Evolutionary conservation across 2,113 vertebrate species (phyloP), one percentile per base, ranked within the genome.

Genomic region (Petrocephalus microphthalmus): DNA sequence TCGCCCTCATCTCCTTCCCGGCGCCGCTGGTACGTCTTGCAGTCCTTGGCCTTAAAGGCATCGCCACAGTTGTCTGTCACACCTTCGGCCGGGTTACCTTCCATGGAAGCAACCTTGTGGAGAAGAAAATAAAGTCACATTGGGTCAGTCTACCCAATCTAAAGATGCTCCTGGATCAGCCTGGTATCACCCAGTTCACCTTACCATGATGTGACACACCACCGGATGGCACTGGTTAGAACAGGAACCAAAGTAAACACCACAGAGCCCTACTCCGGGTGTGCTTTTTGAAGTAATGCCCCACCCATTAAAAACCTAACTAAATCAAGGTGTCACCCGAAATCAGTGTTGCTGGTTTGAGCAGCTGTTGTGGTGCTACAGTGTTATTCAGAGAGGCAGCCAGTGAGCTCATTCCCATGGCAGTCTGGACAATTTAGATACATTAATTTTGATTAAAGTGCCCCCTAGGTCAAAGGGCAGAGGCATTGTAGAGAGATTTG

Each of bases 1-100:
- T 97, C 97, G 3, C 95, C 97, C 84, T 96, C 94, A 74, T 95
- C 95, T 45, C 96, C 96, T 92, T 97, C 97, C 81, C 95, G 96
- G 57, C 93, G 96, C 86, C 96, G 96, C 91, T 96, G 97, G 92
- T 95, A 98, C 33, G 95, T 97, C 94, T 97, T 97, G 91, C 96
- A 96, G 90, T 98, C 97, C 93, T 99, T 99, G 89, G 95, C 96
- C 92, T 97, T 95, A 88, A 97, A 96, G 92, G 97, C 96, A 85
- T 97, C 98, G 93, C 96, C 95, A 0, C 96, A 95, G 90, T 97
- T 96, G 51, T 97, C 96, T 91, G 96, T 96, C 25, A 97, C 96
- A 71, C 95, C 95, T 89, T 97, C 97, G 0, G 96, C 95, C 82
- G 96, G 95, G 91, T 97, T 96, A 87, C 96, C 95, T 95, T 99